A percentile compares a stretch with the other conserved stretches of the same genome.
Conservation (phyloP, 2,113 vertebrate genomes). For the Tichodroma muraria region DNA sequence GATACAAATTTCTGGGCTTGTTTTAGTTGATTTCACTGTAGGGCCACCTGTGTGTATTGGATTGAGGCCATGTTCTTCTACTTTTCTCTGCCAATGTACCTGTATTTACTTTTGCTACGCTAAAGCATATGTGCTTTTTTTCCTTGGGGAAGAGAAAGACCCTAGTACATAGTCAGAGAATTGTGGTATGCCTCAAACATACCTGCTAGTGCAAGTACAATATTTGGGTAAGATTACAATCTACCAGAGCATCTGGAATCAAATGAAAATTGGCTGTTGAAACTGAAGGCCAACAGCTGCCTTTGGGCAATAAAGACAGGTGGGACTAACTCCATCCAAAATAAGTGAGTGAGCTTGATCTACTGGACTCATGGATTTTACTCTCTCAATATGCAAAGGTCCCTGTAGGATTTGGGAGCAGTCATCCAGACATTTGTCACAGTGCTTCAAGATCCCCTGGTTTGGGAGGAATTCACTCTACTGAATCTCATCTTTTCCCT, state of each 20-base stretch:
- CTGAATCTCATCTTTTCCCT: not conserved
- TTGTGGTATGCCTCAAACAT: not conserved
- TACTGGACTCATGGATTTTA: not conserved
- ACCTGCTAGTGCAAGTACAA: not conserved
- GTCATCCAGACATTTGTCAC: not conserved
- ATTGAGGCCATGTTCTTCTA: not conserved
- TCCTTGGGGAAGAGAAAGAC: not conserved
- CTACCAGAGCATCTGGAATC: not conserved
- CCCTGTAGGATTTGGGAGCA: not conserved
- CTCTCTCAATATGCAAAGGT: not conserved
- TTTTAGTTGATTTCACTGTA: not conserved
- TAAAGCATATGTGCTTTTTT: not conserved
- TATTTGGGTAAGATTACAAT: not conserved
- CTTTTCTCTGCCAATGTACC: not conserved
- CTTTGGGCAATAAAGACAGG: not conserved
- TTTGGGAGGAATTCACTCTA: not conserved
- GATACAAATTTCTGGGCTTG: not conserved
- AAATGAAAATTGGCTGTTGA: not conserved
- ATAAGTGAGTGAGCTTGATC: not conserved
- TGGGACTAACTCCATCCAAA: not conserved
- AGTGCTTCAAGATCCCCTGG: not conserved
- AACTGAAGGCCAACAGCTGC: not conserved
- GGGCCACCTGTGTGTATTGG: not conserved
- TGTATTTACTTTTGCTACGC: not conserved
- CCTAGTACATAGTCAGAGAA: not conserved